Conservation (phyloP, 1,140 invertebrate genomes). For the Meloidogyne exigua region DNA sequence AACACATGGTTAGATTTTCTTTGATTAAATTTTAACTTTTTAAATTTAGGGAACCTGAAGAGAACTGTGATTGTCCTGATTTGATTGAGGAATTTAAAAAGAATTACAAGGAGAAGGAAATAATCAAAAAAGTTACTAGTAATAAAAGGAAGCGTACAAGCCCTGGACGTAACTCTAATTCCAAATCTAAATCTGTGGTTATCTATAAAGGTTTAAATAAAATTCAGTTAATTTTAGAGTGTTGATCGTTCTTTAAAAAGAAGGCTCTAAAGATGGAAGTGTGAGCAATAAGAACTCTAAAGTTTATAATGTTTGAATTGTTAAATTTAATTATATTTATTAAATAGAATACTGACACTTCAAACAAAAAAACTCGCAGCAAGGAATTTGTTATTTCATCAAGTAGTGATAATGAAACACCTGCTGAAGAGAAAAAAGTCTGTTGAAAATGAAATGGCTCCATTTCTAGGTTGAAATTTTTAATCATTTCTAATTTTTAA, state of each 20-base stretch:
- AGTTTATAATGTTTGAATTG: not conserved
- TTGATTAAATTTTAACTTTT: not conserved
- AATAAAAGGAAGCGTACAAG: not conserved
- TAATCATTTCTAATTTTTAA: too few relatives aligned
- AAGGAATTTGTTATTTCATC: constrained; percentile 17
- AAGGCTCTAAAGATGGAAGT: constrained; percentile 5
- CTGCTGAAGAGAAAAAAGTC: not conserved
- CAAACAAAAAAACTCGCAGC: not conserved
- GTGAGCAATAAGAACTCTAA: not conserved
- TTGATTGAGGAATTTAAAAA: constrained; percentile 12
- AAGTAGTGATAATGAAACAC: constrained; percentile 10
- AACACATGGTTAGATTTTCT: constrained; percentile 5
- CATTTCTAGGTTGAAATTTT: not conserved
- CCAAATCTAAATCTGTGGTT: constrained; percentile 20
- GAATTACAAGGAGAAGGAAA: not conserved
- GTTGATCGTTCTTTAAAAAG: constrained; percentile 17
- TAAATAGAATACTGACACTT: not conserved
- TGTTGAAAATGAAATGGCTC: constrained; percentile 3
- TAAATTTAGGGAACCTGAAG: constrained; percentile 18
- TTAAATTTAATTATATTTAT: not conserved
- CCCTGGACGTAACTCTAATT: not conserved
- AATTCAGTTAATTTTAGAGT: constrained; percentile 2
- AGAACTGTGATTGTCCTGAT: constrained; percentile 21
- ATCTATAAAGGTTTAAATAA: too few relatives aligned
- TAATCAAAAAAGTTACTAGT: not conserved